Evolutionary conservation across 2,888 invertebrate species (phyloP), one percentile per base, ranked within the genome.

Genomic region (Steinernema scapterisci): DNA sequence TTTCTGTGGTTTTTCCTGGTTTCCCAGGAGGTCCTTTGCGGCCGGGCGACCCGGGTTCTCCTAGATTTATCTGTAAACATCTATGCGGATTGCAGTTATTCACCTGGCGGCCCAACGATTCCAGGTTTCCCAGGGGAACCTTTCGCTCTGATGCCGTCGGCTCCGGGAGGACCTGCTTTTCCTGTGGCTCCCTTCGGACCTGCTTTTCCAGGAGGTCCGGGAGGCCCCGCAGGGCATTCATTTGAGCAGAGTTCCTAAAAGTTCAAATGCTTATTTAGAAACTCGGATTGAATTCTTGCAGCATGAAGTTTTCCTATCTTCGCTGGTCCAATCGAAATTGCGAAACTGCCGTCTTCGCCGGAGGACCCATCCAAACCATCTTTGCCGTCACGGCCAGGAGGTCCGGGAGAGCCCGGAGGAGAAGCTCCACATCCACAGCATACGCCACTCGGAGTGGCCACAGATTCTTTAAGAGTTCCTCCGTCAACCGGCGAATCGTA

Each of bases 401-500:
- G 63, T 16, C 63, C 63, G 16, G 63, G 63, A 27, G 63, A 3
- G 1, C 63, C 63, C n/a, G 63, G 63, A 11, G 63, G 31, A 16
- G 63, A 63, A 23, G 31, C 63, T 25, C 63, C 63, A 19, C 63
- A 63, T 2, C 63, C 63, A n/a, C 63, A 63, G 63, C 63, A 63
- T 25, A 6, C 9, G 9, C 9, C 9, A 9, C 38, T 21, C 27
- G 63, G 63, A 11, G 9, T 11, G 16, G 31, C 31, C 13, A 31
- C 27, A 3, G 72, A 72, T 2, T 38, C 70, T 5, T 6, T 16
- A 9, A n/a, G 23, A 1, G 45, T 7, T 5, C 43, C 44, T n/a
- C 27, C 51, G 7, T 44, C 75, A 7, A 77, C 73, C 48, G 78
- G 73, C 45, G 63, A 45, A 71, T 77, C 82, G 77, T 82, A 82